Conservation (phyloP, 1,140 invertebrate genomes). For the Linepithema humile region DNA sequence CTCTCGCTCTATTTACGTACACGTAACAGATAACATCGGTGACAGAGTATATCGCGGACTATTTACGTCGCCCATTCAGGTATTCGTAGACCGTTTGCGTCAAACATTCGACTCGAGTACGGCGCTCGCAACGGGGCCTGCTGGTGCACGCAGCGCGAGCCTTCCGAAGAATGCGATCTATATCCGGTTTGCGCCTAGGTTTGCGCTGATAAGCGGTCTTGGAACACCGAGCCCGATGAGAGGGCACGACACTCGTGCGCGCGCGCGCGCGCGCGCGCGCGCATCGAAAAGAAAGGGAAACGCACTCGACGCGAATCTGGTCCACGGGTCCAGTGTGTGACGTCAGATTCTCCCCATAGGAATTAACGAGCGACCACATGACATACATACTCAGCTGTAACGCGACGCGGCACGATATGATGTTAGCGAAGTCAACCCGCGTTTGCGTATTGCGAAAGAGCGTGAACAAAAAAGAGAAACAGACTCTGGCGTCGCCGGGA, state of each 20-base stretch:
- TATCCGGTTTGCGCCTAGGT: slow-evolving; percentile 61
- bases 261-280: background rate
- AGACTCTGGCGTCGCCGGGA: background rate
- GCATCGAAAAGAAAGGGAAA: slow-evolving; percentile 65
- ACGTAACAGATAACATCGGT: slow-evolving; percentile 54
- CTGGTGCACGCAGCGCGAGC: background rate
- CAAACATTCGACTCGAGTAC: slow-evolving; percentile 4
- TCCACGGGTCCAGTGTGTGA: slow-evolving; percentile 57
- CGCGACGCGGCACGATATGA: slow-evolving; percentile 54
- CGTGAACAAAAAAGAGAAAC: slow-evolving; percentile 49
- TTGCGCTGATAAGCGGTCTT: slow-evolving; percentile 50
- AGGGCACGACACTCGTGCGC: background rate
- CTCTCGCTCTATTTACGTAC: slow-evolving; percentile 50
- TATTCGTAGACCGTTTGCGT: slow-evolving; percentile 49
- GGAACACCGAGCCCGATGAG: slow-evolving; percentile 43
- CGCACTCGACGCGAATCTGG: slow-evolving; percentile 60
- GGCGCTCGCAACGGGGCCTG: background rate
- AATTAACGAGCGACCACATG: slow-evolving; percentile 67
- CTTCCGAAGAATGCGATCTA: slow-evolving; percentile 58
- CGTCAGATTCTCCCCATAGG: slow-evolving; percentile 69
- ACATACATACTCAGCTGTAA: slow-evolving; percentile 54
- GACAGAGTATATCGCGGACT: slow-evolving; percentile 44
- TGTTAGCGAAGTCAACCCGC: slow-evolving; percentile 62
- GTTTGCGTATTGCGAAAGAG: slow-evolving; percentile 66
- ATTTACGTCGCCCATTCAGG: slow-evolving; percentile 44